Conservation (phyloP, 1,140 invertebrate genomes). For the Drosophila asahinai region DNA sequence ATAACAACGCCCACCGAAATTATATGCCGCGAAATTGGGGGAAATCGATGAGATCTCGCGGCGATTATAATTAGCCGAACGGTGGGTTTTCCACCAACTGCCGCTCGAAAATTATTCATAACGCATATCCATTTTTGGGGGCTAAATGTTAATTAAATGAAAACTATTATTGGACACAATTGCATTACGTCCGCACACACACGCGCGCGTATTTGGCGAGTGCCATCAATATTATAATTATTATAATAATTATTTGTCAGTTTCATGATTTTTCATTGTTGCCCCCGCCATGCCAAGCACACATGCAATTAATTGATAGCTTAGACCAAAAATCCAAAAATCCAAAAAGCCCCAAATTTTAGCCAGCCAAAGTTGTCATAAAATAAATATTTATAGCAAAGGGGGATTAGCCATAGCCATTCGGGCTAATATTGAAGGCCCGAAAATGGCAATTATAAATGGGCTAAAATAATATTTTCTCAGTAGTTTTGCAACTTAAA, state of each 20-base stretch:
- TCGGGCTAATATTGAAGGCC: background rate
- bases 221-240: constrained; percentile 39
- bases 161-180: constrained; percentile 58
- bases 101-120: constrained; percentile 66
- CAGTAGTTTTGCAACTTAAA: background rate
- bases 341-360: background rate
- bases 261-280: constrained; percentile 59
- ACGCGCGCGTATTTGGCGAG: constrained; percentile 10
- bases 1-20: background rate
- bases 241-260: constrained; percentile 39
- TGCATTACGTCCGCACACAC: constrained; percentile 28
- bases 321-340: constrained; percentile 10
- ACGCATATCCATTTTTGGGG: constrained; percentile 49
- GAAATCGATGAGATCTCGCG: constrained; percentile 29
- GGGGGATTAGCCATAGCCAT: too few species aligned
- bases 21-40: background rate
- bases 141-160: constrained; percentile 78
- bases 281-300: constrained; percentile 8
- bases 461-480: constrained; percentile 2
- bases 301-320: constrained; percentile 69
- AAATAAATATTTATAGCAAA: constrained; percentile 20
- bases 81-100: background rate
- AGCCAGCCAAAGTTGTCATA: constrained; percentile 4
- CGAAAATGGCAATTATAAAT: constrained; percentile 7
- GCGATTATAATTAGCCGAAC: constrained; percentile 24